These are phyloP conservation scores for Sitta europaea DNA, from an alignment of 2,113 vertebrate genomes.

Conservation along the genomic window DNA sequence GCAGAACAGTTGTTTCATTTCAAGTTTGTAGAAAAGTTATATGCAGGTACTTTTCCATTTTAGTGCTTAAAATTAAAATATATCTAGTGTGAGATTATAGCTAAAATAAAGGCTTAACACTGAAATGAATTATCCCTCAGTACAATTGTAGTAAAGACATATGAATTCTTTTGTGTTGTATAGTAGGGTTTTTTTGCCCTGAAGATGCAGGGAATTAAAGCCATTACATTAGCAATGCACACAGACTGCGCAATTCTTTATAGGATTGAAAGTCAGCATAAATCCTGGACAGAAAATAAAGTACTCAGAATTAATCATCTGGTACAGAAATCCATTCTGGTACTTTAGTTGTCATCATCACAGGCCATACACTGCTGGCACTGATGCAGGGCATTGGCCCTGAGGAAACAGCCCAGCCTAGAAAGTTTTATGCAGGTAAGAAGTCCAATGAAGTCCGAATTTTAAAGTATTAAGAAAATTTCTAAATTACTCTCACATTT, in stretches of 20 bases:
- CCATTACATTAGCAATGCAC: background rate
- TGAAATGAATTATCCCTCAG: background rate
- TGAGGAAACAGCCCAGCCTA: background rate
- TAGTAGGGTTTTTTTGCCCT: background rate
- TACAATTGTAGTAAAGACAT: background rate
- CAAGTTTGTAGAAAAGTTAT: background rate
- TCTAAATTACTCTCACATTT: background rate
- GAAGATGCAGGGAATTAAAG: background rate
- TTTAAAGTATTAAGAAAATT: background rate
- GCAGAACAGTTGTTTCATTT: background rate
- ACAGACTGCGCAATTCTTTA: background rate
- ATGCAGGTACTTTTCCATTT: background rate
- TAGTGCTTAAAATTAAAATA: background rate
- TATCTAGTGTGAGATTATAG: background rate
- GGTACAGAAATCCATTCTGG: background rate
- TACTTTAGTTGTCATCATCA: background rate
- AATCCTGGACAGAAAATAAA: background rate
- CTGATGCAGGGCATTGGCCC: background rate
- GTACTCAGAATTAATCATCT: background rate
- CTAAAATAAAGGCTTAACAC: background rate
- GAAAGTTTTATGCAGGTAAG: background rate
- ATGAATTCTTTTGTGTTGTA: background rate
- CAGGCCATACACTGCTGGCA: background rate
- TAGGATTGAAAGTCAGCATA: background rate
- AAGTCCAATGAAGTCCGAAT: background rate